Percentiles rank a stretch among this genome's conserved stretches.
Conservation (phyloP, 2,888 invertebrate species). For the Polydesmus complanatus region DNA sequence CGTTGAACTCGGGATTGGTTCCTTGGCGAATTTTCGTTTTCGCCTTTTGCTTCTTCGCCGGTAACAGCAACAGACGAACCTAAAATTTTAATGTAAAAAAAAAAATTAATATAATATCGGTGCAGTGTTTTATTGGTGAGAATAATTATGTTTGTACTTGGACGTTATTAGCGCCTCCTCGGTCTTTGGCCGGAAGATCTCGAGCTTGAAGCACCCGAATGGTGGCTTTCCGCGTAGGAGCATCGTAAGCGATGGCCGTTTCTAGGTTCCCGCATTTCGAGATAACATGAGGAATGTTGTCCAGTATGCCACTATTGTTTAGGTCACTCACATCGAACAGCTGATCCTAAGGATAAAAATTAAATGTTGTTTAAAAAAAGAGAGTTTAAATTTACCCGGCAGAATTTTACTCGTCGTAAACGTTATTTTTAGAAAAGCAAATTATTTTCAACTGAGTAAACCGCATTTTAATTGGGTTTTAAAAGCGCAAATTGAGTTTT, state of each 20-base stretch:
- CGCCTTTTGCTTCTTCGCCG: slow-evolving; percentile 83
- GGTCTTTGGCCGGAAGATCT: slow-evolving; percentile 55
- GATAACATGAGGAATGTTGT: slow-evolving; percentile 28
- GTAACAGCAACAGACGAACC: slow-evolving; percentile 74
- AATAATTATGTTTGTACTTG: slow-evolving; percentile 40
- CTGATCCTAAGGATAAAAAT: slow-evolving; percentile 28
- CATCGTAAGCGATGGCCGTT: slow-evolving; percentile 75
- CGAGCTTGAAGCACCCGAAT: slow-evolving; percentile 79
- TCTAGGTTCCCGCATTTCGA: slow-evolving; percentile 65
- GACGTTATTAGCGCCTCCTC: slow-evolving; percentile 52
- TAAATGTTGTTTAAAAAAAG: too few relatives aligned
- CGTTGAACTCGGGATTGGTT: slow-evolving; percentile 83
- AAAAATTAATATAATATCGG: background rate
- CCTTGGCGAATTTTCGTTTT: slow-evolving; percentile 86
- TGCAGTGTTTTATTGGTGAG: background rate
- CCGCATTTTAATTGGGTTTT: too few relatives aligned
- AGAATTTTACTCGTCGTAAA: too few relatives aligned
- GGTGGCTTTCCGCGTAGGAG: slow-evolving; percentile 80
- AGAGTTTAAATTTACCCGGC: too few relatives aligned
- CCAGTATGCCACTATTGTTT: slow-evolving; percentile 27
- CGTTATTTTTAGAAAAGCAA: too few relatives aligned
- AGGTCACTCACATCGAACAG: slow-evolving; percentile 36
- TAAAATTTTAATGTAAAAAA: slow-evolving; percentile 35
- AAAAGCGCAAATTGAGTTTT: too few relatives aligned
- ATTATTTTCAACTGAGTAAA: too few relatives aligned